Conservation (phyloP, 1,140 invertebrate species). For the Drosophila pachea region DNA sequence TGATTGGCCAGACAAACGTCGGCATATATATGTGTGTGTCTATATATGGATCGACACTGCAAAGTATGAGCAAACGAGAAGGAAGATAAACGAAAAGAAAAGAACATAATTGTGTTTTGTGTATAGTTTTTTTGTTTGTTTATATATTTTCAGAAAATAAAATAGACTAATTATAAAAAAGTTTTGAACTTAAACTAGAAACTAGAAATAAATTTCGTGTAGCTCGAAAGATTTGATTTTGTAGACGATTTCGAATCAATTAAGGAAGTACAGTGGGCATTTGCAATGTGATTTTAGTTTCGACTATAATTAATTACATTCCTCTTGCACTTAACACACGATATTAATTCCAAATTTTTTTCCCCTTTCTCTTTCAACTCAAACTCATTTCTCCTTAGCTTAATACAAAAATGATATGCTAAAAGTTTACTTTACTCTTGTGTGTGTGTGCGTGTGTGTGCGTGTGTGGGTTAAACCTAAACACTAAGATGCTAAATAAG, state of each 20-base stretch:
- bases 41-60: neutral
- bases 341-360: too few species aligned
- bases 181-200: slow-evolving; percentile 44
- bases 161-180: slow-evolving; percentile 70
- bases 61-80: slow-evolving; percentile 8
- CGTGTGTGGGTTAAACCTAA: slow-evolving; percentile 61
- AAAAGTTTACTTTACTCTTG: slow-evolving; percentile 49
- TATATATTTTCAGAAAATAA: slow-evolving; percentile 74
- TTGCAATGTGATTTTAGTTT: slow-evolving; percentile 27
- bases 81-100: slow-evolving; percentile 17
- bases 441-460: slow-evolving; percentile 32
- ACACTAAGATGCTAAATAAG: slow-evolving; percentile 68
- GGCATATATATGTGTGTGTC: neutral
- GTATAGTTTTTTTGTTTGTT: slow-evolving; percentile 43
- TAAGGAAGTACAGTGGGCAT: slow-evolving; percentile 68
- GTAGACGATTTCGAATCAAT: slow-evolving; percentile 71
- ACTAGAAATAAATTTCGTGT: slow-evolving; percentile 30
- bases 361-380: slow-evolving; percentile 24
- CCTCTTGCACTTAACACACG: slow-evolving; percentile 42
- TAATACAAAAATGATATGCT: slow-evolving; percentile 68
- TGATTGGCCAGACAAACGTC: slow-evolving; percentile 1
- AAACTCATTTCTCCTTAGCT: slow-evolving; percentile 46
- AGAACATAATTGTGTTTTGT: slow-evolving; percentile 16
- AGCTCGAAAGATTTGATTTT: slow-evolving; percentile 32
- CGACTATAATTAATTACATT: slow-evolving; percentile 21